A percentile compares a stretch with the other conserved stretches of the same genome.
Conservation (phyloP, 2,888 invertebrate genomes). For the Sinopyrophorus schimmeli region DNA sequence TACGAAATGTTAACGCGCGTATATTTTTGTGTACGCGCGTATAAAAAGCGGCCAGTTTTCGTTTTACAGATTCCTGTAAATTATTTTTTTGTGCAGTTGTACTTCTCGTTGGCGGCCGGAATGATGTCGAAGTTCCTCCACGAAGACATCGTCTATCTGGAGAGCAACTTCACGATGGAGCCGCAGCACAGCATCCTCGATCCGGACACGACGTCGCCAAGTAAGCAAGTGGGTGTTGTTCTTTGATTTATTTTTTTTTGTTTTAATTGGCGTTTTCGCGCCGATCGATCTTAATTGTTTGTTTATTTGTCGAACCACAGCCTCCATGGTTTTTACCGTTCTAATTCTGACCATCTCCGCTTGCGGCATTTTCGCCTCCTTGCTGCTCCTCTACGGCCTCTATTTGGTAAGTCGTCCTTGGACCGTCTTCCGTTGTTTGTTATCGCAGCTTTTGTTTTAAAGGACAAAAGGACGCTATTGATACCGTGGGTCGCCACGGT, state of each 20-base stretch:
- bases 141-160: conserved; percentile 68
- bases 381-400: conserved; percentile 69
- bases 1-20: too few species aligned
- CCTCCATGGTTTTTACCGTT: conserved; percentile 72
- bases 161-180: conserved; percentile 57
- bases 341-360: conserved; percentile 68
- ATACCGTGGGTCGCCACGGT: conserved; percentile 76
- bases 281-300: too few species aligned
- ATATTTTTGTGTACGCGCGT: too few species aligned
- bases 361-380: conserved; percentile 68
- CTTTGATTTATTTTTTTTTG: conserved; percentile 8
- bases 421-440: too few species aligned
- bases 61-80: too few species aligned
- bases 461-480: conserved; percentile 72
- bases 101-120: conserved; percentile 66
- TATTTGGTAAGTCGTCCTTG: conserved; percentile 66
- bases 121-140: conserved; percentile 67
- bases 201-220: conserved; percentile 54
- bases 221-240: conserved; percentile 50
- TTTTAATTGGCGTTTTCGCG: too few species aligned
- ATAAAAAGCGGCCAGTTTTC: too few species aligned
- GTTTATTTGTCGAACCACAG: too few species aligned
- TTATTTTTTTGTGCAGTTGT: conserved; percentile 65
- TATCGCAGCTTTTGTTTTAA: neutral
- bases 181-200: conserved; percentile 53